Conservation (phyloP, 2,797 vertebrate species). For the Potorous gilbertii region DNA sequence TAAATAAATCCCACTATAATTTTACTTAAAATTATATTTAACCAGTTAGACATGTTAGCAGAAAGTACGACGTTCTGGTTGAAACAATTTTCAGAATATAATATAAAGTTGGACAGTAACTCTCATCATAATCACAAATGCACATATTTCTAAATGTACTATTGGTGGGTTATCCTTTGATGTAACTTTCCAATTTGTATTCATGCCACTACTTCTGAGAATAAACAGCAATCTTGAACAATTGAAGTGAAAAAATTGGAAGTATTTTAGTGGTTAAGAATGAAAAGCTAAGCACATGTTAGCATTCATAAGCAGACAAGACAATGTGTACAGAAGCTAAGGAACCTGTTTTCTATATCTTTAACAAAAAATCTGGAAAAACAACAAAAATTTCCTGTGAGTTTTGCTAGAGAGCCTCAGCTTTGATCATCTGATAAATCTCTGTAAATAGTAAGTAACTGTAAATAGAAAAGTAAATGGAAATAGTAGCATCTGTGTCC, state of each 20-base stretch:
- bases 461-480: conserved; percentile 40
- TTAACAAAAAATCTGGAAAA: not conserved
- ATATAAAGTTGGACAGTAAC: conserved; percentile 12
- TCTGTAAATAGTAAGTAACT: conserved; percentile 53
- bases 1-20: not conserved
- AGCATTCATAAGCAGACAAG: conserved; percentile 34
- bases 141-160: not conserved
- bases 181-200: not conserved
- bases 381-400: not conserved
- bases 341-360: conserved; percentile 10
- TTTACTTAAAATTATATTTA: not conserved
- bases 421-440: conserved; percentile 28
- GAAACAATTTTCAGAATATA: not conserved
- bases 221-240: not conserved
- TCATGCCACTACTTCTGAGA: not conserved
- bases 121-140: not conserved
- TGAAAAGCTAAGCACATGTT: not conserved
- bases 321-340: not conserved
- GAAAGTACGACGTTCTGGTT: not conserved
- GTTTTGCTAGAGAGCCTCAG: conserved; percentile 31
- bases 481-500: conserved; percentile 43
- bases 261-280: not conserved
- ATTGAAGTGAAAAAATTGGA: conserved; percentile 10
- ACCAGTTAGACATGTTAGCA: not conserved
- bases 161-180: not conserved